Base-by-base conservation (phyloP, 2,888 invertebrate genomes). In the Tetrapedia diversipes region DNA sequence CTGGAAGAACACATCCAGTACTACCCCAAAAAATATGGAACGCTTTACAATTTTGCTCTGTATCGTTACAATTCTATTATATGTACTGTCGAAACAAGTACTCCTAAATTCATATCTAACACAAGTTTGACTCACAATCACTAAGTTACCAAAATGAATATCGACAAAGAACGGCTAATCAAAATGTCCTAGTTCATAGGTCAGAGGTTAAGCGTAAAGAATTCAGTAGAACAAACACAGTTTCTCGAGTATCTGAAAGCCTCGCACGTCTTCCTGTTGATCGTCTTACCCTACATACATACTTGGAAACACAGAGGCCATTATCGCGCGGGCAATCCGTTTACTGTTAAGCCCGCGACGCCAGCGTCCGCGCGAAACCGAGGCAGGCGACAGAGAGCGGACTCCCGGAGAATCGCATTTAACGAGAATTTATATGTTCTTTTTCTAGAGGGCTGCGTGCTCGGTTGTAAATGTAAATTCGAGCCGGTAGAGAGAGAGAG, bases 381-480 rank as follows among this genome's bases (percentile, higher is more conserved):
- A 29, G 32, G 43, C 53, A 39, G n/a, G n/a, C n/a, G n/a, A n/a
- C n/a, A n/a, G 47, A 22, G 24, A 51, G 16, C 29, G 16, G 11
- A 37, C 16, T 34, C 60, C 29, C 34, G 19, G 14, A 59, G 59
- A 71, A 70, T 72, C 60, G 68, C 68, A 27, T 77, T 77, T 77
- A 77, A 77, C 76, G 77, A 77, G 76, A 81, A 79, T 79, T 76
- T 79, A 69, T 79, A 76, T 51, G 69, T 59, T 69, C 65, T 81
- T 82, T 70, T 75, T 71, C 45, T 24, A 60, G 68, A 54, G 41
- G 63, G 53, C 60, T 8, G 22, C 4, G 22, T 67, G 59, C 61
- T 37, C 57, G 63, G 61, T 72, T 71, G 70, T 80, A 77, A 83
- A 83, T 83, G 80, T 82, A 83, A 83, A 83, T 83, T 78, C 47